Percentiles rank a stretch among this genome's conserved stretches.
phyloP scores from a whole-genome alignment of 2,113 vertebrate species.

The Zapornia atra region DNA sequence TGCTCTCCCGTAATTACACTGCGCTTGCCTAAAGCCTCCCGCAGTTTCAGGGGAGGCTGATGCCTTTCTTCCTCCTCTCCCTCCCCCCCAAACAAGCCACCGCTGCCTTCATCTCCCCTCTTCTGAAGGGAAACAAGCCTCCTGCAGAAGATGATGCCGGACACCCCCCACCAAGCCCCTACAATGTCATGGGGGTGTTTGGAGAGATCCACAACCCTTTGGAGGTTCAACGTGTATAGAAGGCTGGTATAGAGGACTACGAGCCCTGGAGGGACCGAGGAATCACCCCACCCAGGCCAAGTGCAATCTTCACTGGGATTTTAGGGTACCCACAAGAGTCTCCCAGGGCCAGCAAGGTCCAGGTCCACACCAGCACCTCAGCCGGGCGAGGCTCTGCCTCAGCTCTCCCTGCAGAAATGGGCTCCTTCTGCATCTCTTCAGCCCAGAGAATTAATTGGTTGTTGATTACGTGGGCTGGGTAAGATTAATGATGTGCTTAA shows the following conservation, averaged over 20 bases:
- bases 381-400: background rate
- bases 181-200: accelerated
- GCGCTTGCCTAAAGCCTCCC: background rate
- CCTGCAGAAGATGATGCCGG: accelerated
- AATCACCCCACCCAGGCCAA: background rate
- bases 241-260: background rate
- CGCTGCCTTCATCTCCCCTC: accelerated
- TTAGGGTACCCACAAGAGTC: background rate
- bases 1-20: slow-evolving; percentile 50
- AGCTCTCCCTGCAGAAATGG: background rate
- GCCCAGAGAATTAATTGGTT: background rate
- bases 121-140: background rate
- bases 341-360: background rate
- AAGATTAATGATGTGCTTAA: slow-evolving; percentile 61
- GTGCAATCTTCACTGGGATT: background rate
- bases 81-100: background rate
- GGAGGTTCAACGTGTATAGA: accelerated
- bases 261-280: background rate
- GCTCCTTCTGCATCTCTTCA: background rate
- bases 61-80: background rate
- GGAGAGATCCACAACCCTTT: background rate
- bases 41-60: background rate
- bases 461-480: slow-evolving; percentile 39
- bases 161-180: background rate
- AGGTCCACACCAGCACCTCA: accelerated